Evolutionary conservation across 2,888 invertebrate species (phyloP).

Genomic region (Agriopis marginaria): DNA sequence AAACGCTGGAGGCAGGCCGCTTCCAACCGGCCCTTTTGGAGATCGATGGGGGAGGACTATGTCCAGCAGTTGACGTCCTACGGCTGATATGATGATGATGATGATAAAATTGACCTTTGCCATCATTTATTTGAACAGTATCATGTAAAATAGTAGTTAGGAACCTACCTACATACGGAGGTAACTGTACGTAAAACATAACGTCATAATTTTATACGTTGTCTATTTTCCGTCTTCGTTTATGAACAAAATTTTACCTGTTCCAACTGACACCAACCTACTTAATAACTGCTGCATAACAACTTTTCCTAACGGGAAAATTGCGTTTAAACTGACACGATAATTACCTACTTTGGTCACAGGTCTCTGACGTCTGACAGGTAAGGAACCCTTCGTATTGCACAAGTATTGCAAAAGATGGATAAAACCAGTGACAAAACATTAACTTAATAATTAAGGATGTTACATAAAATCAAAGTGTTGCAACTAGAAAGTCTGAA

Average conservation of each 20-base stretch:
- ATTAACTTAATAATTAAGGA: neutral
- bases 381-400: neutral
- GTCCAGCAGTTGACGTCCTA: too few species aligned
- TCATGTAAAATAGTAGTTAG: too few species aligned
- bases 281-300: neutral
- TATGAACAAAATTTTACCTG: neutral
- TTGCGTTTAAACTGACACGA: neutral
- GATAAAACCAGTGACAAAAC: neutral
- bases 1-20: too few species aligned
- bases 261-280: neutral
- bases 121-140: too few species aligned
- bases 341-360: neutral
- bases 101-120: too few species aligned
- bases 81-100: too few species aligned
- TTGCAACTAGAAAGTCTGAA: neutral
- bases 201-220: neutral
- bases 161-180: too few species aligned
- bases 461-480: too few species aligned
- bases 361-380: neutral
- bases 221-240: neutral
- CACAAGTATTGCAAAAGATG: constrained; percentile 1
- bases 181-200: too few species aligned
- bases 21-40: too few species aligned
- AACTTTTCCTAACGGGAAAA: neutral
- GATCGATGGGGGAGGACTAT: too few species aligned